Evolutionary conservation across 2,113 vertebrate genomes (phyloP).

Genomic region (Penelope pileata): DNA sequence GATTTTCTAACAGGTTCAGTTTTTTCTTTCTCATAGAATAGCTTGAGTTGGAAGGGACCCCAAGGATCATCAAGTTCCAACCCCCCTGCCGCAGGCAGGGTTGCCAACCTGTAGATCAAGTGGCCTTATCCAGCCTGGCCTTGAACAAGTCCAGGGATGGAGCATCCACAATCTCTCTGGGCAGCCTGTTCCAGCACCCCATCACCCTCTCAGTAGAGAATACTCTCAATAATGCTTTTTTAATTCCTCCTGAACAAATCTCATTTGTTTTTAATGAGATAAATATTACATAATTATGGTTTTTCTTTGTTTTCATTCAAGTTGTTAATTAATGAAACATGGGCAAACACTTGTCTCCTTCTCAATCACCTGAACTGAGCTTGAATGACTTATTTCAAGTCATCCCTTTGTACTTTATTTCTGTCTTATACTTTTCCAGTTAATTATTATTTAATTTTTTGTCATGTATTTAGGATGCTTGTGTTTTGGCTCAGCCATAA

Average conservation of each 20-base stretch:
- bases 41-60: too few relatives aligned
- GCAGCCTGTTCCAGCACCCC: too few relatives aligned
- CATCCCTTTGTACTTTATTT: background rate
- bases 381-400: background rate
- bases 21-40: too few relatives aligned
- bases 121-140: too few relatives aligned
- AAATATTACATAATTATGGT: background rate
- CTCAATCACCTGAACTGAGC: background rate
- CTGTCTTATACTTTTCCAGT: background rate
- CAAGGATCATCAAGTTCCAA: too few relatives aligned
- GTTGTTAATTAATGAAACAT: background rate
- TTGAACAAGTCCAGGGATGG: too few relatives aligned
- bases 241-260: background rate
- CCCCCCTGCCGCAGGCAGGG: too few relatives aligned
- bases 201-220: too few relatives aligned
- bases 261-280: background rate
- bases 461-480: background rate
- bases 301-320: background rate
- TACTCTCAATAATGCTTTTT: too few relatives aligned
- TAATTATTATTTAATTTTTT: background rate
- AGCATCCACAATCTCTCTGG: too few relatives aligned
- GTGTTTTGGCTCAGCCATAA: background rate
- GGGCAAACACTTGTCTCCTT: background rate
- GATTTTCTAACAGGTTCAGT: background rate
- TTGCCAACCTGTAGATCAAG: too few relatives aligned